A percentile compares a stretch with the other conserved stretches of the same genome.
phyloP scores from a whole-genome alignment of 2,888 invertebrate species.

The Sisyra terminalis region DNA sequence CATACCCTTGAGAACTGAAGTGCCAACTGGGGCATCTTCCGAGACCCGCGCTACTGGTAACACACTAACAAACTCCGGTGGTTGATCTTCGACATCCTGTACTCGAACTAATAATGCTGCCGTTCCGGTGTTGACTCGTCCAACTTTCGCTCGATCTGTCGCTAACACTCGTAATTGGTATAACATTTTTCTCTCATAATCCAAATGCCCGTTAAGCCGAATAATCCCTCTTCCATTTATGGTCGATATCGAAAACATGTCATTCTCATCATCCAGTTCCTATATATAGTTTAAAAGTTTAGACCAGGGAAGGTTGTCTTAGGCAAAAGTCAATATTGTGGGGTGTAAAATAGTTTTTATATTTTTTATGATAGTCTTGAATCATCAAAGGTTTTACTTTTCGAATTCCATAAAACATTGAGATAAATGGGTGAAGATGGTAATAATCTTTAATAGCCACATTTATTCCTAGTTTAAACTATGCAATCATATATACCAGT shows the following conservation, averaged over 20 bases:
- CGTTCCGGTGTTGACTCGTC: constrained; percentile 74
- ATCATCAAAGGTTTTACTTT: no score
- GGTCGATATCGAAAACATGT: constrained; percentile 65
- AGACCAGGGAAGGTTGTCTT: no score
- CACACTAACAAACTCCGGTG: constrained; percentile 76
- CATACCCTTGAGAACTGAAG: constrained; percentile 66
- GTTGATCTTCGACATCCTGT: constrained; percentile 81
- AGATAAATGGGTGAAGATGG: no score
- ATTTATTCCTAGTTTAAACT: no score
- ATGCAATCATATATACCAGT: no score
- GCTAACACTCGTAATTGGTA: constrained; percentile 74
- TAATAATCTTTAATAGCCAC: no score
- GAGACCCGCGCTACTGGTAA: constrained; percentile 76
- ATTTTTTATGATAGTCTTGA: no score
- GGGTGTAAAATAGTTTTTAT: no score
- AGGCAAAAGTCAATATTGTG: no score
- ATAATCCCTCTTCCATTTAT: constrained; percentile 74
- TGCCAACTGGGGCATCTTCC: constrained; percentile 69
- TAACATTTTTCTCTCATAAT: constrained; percentile 74
- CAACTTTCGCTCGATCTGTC: constrained; percentile 68
- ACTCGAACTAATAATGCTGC: constrained; percentile 76
- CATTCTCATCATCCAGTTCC: constrained; percentile 62
- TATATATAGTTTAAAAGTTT: constrained; percentile 19
- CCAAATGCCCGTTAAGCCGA: constrained; percentile 54
- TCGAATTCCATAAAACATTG: no score